Evolutionary conservation across 2,888 invertebrate species (phyloP).

Genomic region (Alcis repandata): DNA sequence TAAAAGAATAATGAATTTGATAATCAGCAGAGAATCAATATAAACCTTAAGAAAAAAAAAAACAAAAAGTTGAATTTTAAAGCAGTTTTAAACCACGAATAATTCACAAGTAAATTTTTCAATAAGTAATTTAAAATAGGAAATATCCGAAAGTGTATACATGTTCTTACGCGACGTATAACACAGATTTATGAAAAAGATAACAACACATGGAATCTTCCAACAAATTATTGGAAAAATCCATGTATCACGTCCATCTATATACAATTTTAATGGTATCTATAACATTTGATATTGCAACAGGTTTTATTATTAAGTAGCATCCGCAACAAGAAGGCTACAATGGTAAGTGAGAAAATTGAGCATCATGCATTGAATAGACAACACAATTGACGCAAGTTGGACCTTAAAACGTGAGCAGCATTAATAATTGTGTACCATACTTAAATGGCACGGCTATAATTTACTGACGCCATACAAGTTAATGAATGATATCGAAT

Average conservation of each 20-base stretch:
- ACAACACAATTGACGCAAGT: slow-evolving; percentile 57
- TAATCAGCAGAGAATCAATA: not conserved
- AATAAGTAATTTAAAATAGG: too few species aligned
- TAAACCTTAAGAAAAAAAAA: too few species aligned
- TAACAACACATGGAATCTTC: not conserved
- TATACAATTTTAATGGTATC: not conserved
- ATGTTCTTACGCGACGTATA: too few species aligned
- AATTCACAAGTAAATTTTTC: too few species aligned
- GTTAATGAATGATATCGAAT: slow-evolving; percentile 7
- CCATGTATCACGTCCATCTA: not conserved
- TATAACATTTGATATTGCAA: slow-evolving; percentile 2
- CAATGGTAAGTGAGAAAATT: slow-evolving; percentile 41
- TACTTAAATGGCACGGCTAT: slow-evolving; percentile 8
- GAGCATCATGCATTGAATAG: slow-evolving; percentile 40
- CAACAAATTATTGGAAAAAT: not conserved
- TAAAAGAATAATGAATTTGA: not conserved
- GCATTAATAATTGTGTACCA: slow-evolving; percentile 47
- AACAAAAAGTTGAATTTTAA: too few species aligned
- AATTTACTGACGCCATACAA: not conserved
- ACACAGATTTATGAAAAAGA: not conserved
- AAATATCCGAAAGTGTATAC: too few species aligned
- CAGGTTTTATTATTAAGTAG: slow-evolving; percentile 21
- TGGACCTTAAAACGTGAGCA: slow-evolving; percentile 53
- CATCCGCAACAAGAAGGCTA: slow-evolving; percentile 17
- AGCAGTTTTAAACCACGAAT: too few species aligned